phyloP scores from a whole-genome alignment of 2,797 vertebrate genomes.

The Crocodylus rhombifer region DNA sequence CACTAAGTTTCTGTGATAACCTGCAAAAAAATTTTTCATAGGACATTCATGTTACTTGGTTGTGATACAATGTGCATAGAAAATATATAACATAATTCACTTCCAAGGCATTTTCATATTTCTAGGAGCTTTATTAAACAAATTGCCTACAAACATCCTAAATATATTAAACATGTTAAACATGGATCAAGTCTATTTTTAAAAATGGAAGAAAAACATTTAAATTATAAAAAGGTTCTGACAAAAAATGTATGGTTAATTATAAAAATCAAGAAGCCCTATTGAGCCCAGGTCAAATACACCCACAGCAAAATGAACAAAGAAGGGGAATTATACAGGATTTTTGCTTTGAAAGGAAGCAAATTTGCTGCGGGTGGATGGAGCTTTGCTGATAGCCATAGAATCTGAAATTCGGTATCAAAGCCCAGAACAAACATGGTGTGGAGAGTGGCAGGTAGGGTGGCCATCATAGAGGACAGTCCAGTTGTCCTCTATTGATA shows the following conservation, averaged over 20 bases:
- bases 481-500: too few relatives aligned
- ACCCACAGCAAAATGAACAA: not conserved
- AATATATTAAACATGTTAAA: not conserved
- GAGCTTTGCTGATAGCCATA: not conserved
- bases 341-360: not conserved
- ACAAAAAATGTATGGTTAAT: not conserved
- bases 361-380: not conserved
- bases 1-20: not conserved
- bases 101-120: not conserved
- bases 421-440: not conserved
- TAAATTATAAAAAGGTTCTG: not conserved
- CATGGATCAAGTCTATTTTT: not conserved
- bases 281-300: not conserved
- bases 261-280: not conserved
- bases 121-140: not conserved
- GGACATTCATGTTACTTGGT: not conserved
- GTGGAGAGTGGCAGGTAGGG: not conserved
- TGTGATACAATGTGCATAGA: not conserved
- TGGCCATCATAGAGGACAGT: too few relatives aligned
- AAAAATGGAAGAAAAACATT: not conserved
- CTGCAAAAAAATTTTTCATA: not conserved
- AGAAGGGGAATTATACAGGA: not conserved
- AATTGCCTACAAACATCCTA: not conserved
- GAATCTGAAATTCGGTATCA: constrained; percentile 18
- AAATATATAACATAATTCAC: not conserved